These are phyloP conservation scores for Limenitis camilla DNA, from an alignment of 2,888 invertebrate genomes.

Conservation along the genomic window DNA sequence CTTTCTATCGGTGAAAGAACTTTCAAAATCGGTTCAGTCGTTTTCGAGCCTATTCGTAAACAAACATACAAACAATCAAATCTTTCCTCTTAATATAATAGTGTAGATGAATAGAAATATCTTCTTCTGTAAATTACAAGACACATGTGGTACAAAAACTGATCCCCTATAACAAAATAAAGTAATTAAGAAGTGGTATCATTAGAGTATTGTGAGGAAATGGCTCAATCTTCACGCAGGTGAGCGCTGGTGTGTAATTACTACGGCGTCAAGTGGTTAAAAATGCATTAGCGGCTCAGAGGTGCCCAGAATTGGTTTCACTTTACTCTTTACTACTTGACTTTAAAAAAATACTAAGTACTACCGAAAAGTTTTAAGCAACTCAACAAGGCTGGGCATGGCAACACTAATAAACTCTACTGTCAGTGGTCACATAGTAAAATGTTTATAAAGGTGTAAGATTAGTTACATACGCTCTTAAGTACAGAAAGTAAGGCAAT, in stretches of 20 bases:
- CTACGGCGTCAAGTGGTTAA: constrained; percentile 45
- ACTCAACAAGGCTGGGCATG: too few species aligned
- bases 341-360: neutral
- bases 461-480: too few species aligned
- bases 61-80: too few species aligned
- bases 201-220: constrained; percentile 11
- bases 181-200: constrained; percentile 6
- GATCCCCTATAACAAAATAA: neutral
- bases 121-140: neutral
- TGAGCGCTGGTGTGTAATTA: constrained; percentile 19
- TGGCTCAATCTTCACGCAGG: constrained; percentile 16
- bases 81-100: too few species aligned
- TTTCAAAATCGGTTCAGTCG: too few species aligned
- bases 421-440: too few species aligned
- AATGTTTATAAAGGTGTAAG: too few species aligned
- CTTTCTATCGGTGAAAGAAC: too few species aligned
- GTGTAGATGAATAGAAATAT: neutral
- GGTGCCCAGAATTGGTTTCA: constrained; percentile 3
- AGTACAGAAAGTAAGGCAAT: too few species aligned
- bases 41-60: too few species aligned
- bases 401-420: too few species aligned
- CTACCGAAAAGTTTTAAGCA: too few species aligned
- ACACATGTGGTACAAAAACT: neutral
- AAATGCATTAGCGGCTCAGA: constrained; percentile 37
- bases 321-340: constrained; percentile 3